Evolutionary conservation across 2,113 vertebrate genomes (phyloP).

Genomic region (Cranoglanis bouderius): DNA sequence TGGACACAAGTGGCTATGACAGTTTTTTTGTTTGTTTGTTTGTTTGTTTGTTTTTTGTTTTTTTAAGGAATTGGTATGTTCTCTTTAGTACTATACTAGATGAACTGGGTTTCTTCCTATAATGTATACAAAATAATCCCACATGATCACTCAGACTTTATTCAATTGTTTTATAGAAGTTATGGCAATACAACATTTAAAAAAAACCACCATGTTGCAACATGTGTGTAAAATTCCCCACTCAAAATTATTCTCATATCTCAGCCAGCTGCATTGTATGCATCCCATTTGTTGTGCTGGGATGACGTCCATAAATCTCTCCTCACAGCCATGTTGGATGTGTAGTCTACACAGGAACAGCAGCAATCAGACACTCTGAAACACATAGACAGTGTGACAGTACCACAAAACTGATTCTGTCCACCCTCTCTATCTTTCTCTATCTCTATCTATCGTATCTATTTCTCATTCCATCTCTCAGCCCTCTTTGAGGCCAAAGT

Average conservation of each 20-base stretch:
- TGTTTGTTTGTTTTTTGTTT: too few species aligned
- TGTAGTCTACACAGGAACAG: not conserved
- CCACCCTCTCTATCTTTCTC: slow-evolving; percentile 11
- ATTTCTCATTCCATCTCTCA: slow-evolving; percentile 40
- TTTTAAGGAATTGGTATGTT: not conserved
- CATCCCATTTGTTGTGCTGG: not conserved
- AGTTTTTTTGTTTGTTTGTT: too few species aligned
- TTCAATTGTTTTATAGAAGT: not conserved
- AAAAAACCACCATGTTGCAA: not conserved
- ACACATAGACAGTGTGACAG: slow-evolving; percentile 13
- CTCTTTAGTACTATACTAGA: not conserved
- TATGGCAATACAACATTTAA: not conserved
- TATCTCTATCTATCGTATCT: slow-evolving; percentile 14
- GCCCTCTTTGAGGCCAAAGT: slow-evolving; percentile 31
- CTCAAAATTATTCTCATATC: not conserved
- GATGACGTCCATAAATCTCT: not conserved
- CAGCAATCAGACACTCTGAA: not conserved
- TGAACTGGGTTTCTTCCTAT: too few species aligned
- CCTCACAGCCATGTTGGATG: not conserved
- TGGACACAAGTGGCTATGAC: too few species aligned
- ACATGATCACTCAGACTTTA: not conserved
- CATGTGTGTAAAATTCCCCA: not conserved
- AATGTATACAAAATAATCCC: not conserved
- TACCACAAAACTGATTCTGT: not conserved
- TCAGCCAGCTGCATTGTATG: not conserved